Percentiles rank a stretch among this genome's conserved stretches.
Evolutionary conservation across 2,113 vertebrate species (phyloP).

Genomic region (Glaucomys volans): DNA sequence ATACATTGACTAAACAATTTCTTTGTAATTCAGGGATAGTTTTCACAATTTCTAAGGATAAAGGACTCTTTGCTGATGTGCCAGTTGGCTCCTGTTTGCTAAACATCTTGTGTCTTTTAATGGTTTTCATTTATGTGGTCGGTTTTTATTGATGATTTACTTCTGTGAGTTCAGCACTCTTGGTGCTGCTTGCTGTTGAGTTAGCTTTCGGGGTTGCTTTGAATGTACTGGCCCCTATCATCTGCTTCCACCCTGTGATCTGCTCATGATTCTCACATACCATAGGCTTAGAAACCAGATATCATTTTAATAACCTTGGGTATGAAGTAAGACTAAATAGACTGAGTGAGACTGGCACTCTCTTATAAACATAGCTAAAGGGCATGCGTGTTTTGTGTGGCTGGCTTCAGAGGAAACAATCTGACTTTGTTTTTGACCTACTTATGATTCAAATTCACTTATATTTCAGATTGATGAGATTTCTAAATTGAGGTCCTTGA

Average conservation of each 20-base stretch:
- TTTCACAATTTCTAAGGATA: background rate
- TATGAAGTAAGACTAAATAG: background rate
- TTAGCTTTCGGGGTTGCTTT: background rate
- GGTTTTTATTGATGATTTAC: background rate
- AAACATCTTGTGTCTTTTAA: conserved; percentile 5
- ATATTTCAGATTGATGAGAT: background rate
- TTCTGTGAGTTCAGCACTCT: background rate
- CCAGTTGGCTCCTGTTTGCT: background rate
- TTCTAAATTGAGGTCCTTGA: background rate
- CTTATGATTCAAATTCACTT: background rate
- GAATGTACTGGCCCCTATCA: background rate
- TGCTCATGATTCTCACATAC: background rate
- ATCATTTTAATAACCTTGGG: background rate
- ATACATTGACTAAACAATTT: background rate
- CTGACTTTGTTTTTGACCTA: conserved; percentile 25
- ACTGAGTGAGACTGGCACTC: background rate
- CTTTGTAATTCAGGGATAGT: background rate
- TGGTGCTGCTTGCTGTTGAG: background rate
- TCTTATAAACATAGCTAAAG: background rate
- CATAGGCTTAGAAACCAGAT: background rate
- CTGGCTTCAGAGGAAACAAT: conserved; percentile 18
- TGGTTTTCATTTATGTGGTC: background rate
- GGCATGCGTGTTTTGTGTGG: background rate
- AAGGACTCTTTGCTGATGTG: background rate
- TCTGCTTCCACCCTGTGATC: background rate